Conservation (phyloP, 2,888 invertebrate genomes). For the Sarcophaga caerulescens region DNA sequence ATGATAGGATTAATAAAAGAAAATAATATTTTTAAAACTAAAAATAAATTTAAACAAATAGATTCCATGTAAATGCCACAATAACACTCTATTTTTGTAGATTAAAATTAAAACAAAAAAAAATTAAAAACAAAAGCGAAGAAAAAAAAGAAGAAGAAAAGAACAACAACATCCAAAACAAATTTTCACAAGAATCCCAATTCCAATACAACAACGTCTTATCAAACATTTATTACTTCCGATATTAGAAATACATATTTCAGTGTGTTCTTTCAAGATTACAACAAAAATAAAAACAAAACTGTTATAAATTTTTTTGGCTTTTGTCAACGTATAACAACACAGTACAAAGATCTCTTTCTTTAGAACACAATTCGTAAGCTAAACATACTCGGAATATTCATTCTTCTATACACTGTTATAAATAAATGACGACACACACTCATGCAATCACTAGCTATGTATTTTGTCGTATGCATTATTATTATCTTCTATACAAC, state of each 20-base stretch:
- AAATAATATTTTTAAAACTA: not conserved
- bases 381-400: too few relatives aligned
- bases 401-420: too few relatives aligned
- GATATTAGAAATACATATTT: not conserved
- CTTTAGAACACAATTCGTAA: slow-evolving; percentile 21
- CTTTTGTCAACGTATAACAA: not conserved
- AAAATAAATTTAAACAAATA: not conserved
- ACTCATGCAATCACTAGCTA: too few relatives aligned
- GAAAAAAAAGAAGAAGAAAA: not conserved
- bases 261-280: not conserved
- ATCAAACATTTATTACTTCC: not conserved
- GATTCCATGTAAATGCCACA: not conserved
- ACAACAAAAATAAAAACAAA: not conserved
- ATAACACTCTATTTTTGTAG: not conserved
- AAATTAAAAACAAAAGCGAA: not conserved
- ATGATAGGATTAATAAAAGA: too few relatives aligned
- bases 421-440: too few relatives aligned
- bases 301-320: not conserved
- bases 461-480: not conserved
- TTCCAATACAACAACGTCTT: not conserved
- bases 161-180: not conserved
- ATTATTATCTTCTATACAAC: too few relatives aligned
- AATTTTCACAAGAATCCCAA: not conserved
- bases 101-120: too few relatives aligned
- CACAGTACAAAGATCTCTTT: not conserved